Percentiles rank a stretch among this genome's conserved stretches.
Conservation (phyloP, 2,888 invertebrate species). For the Tachina lurida region DNA sequence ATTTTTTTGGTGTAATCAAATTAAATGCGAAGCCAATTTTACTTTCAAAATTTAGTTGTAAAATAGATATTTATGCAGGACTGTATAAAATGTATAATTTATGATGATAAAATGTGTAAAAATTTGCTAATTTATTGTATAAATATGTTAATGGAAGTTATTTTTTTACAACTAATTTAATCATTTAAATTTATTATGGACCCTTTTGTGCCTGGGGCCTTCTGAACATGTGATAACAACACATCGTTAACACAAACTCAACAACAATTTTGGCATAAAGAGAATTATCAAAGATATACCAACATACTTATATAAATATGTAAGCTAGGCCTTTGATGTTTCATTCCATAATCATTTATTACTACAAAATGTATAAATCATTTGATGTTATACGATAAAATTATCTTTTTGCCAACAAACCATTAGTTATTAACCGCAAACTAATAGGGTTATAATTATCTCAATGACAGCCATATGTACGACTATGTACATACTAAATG, state of each 20-base stretch:
- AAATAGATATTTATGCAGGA: too few species aligned
- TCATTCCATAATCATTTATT: neutral
- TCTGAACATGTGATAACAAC: neutral
- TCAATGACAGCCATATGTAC: neutral
- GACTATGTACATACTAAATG: neutral
- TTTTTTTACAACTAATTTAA: too few species aligned
- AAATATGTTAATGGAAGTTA: too few species aligned
- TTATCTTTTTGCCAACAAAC: neutral
- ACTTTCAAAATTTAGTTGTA: too few species aligned
- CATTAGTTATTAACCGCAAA: neutral
- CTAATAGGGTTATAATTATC: neutral
- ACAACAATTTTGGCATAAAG: neutral
- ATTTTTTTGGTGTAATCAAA: too few species aligned
- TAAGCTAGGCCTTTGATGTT: neutral
- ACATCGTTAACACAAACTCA: neutral
- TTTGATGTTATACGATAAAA: neutral
- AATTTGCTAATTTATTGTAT: too few species aligned
- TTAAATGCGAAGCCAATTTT: too few species aligned
- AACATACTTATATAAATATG: neutral
- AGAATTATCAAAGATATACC: too few species aligned
- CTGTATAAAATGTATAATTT: too few species aligned
- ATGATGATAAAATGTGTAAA: too few species aligned
- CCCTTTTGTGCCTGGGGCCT: neutral
- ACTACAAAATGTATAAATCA: neutral
- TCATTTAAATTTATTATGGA: too few species aligned